These are phyloP conservation scores for Ceryle rudis DNA, from an alignment of 2,797 vertebrate species.

Conservation along the genomic window DNA sequence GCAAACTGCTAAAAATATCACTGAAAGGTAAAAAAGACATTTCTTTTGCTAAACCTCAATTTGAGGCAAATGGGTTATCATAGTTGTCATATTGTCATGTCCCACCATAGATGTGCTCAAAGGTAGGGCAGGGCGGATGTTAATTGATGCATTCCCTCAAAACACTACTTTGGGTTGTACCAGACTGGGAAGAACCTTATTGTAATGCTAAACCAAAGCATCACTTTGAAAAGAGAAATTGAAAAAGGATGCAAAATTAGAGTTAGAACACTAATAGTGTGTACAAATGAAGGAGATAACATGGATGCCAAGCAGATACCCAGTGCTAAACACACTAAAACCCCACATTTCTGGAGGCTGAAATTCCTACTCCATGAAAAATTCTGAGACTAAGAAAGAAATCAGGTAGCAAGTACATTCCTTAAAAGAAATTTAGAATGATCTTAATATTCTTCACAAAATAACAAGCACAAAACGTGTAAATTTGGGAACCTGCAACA, in stretches of 20 bases:
- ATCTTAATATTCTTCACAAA: background rate
- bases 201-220: background rate
- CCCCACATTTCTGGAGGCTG: background rate
- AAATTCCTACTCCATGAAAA: background rate
- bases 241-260: background rate
- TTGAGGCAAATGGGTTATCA: background rate
- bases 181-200: background rate
- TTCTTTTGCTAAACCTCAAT: background rate
- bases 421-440: background rate
- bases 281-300: background rate
- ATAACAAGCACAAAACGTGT: background rate
- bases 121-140: background rate
- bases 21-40: slow-evolving; percentile 87
- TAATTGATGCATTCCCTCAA: background rate
- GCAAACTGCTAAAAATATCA: slow-evolving; percentile 96
- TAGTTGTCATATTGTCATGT: background rate
- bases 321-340: background rate
- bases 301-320: background rate
- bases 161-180: background rate
- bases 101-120: background rate
- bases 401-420: background rate
- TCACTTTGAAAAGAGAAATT: background rate
- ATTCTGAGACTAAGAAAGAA: background rate
- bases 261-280: background rate
- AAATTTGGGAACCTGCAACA: background rate